Base-by-base conservation (phyloP, 1,140 invertebrate genomes). In the Ceratina australensis region DNA sequence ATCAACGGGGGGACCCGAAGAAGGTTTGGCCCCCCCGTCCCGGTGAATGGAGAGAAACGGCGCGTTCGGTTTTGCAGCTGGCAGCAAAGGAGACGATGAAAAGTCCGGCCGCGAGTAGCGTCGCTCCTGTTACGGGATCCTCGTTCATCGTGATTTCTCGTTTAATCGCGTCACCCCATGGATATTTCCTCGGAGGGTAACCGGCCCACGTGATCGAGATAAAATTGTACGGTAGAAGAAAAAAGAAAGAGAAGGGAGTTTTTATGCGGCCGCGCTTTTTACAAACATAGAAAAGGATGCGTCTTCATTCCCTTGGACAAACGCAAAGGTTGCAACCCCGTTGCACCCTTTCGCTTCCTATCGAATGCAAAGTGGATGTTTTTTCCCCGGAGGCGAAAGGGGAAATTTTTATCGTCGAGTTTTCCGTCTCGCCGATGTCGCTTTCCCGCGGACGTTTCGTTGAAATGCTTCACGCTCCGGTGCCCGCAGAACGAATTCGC, bases 91-190 rank as follows among this genome's bases (percentile, higher is more conserved):
- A 69, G 42, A 54, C 59, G 74, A 71, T 71, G 80, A 82, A 81
- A 83, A 79, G 76, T 82, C 49, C 80, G 69, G 26, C 57, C 50
- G 49, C 18, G 52, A 26, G 57, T 52, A 12, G 33, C n/a, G 20
- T 15, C 8, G 12, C 22, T 8, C 18, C 15, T n/a, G 72, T 67
- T 76, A 54, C 22, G 13, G 54, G 33, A 33, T n/a, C 33, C 16
- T 22, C 54, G 67, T 69, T 69, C 54, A 13, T 26, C 33, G 57
- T 60, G 50, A 71, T 77, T 77, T 83, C 73, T 74, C 54, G 49
- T 57, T 82, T 83, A 82, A 83, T 79, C 81, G 75, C 22, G 42
- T 59, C 26, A 16, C 67, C 66, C 33, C 42, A n/a, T n/a, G 75
- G 47, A 82, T 59, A 73, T 83, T 63, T 54, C 4, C 54, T 47